Evolutionary conservation across 2,113 vertebrate genomes (phyloP).

Genomic region (Proterorhinus semilunaris): DNA sequence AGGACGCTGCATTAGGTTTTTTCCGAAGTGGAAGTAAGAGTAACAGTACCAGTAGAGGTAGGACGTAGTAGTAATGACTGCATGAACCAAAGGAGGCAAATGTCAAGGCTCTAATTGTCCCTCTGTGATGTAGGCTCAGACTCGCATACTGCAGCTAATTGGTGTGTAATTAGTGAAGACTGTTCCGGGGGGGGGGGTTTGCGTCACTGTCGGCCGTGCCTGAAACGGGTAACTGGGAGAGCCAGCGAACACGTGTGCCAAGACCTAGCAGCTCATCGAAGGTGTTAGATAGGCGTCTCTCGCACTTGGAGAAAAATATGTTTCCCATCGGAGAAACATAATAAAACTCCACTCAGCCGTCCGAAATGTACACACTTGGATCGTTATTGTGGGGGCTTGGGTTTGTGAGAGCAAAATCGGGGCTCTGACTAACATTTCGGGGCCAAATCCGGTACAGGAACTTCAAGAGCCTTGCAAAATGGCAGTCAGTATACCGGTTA

Average conservation of each 20-base stretch:
- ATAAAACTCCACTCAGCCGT: too few species aligned
- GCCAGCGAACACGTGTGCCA: too few species aligned
- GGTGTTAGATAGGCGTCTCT: conserved; percentile 7
- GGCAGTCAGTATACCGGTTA: too few species aligned
- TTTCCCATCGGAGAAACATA: conserved; percentile 1
- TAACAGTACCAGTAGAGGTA: too few species aligned
- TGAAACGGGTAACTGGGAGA: conserved; percentile 16
- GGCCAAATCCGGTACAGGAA: too few species aligned
- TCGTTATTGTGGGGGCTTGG: too few species aligned
- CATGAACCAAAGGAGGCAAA: conserved; percentile 31
- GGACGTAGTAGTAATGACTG: not conserved
- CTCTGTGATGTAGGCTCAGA: conserved; percentile 35
- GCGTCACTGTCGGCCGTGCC: conserved; percentile 30
- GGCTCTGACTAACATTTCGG: too few species aligned
- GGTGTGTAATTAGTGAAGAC: conserved; percentile 55
- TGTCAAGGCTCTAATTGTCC: conserved; percentile 35
- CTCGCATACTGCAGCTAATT: conserved; percentile 53
- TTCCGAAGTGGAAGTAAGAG: too few species aligned
- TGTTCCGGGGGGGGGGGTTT: conserved; percentile 26
- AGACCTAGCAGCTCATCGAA: conserved; percentile 2
- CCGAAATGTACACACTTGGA: too few species aligned
- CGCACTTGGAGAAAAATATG: conserved; percentile 32
- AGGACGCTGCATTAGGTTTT: too few species aligned
- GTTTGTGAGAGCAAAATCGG: too few species aligned
- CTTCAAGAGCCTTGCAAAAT: too few species aligned